Base-by-base conservation (phyloP, 2,888 invertebrate species). In the Hypsopygia costalis region DNA sequence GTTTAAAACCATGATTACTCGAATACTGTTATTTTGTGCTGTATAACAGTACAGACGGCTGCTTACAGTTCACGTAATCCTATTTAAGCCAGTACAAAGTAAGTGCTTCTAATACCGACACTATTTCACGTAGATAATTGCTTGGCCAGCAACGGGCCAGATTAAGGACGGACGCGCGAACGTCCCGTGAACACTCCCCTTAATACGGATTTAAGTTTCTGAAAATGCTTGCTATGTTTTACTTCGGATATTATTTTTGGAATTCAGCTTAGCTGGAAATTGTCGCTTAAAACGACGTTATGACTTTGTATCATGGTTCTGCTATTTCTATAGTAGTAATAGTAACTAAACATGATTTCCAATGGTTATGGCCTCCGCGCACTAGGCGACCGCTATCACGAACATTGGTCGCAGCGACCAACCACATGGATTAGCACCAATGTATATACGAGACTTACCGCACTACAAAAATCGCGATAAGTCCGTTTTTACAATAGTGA, bases 111-210 rank as follows among this genome's bases (percentile, higher is more conserved):
- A 82, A 81, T 80, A 74, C 77, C 59, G 67, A 62, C 78, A 78
- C 77, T 81, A 85, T 82, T 85, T 85, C 74, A 80, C 74, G 69
- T 72, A 80, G 83, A 83, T 86, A 85, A 86, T 85, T 86, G 81
- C 76, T 74, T 71, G 74, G 77, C 72, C 66, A 69, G 73, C 65
- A 60, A 58, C 61, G 58, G 60, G 55, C 51, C 62, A 38, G 46
- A 51, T 48, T 48, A 47, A 32, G 41, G 40, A 37, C 20, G 22
- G 25, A 20, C 30, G 31, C 34, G 31, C 16, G 7, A 37, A 30
- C 11, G 33, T 39, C 25, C n/a, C 32, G 22, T 31, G 16, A 25
- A 35, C 34, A 34, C 11, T 27, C 9, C 11, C 31, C n/a, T 20
- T 21, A 36, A 25, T 25, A 25, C 25, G 25, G 25, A 8, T 6